Base-by-base conservation (phyloP, 1,140 invertebrate genomes). In the Monochamus saltuarius region DNA sequence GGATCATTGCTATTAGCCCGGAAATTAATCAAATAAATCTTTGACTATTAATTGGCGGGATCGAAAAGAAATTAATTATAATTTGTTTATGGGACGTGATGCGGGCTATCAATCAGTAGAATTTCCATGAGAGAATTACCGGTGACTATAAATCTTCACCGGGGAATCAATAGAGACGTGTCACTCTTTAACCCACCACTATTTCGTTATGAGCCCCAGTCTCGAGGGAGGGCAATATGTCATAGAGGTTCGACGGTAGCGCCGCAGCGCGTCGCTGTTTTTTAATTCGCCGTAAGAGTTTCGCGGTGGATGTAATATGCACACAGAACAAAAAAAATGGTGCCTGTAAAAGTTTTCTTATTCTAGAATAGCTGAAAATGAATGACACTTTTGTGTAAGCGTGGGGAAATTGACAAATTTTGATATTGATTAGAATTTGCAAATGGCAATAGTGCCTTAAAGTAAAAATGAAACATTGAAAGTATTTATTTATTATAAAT, bases 31-130 rank as follows among this genome's bases (percentile, higher is more conserved):
- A 47, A 47, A 47, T 47, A 19, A 47, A 29, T 29, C 45, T 47
- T 29, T 2, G 13, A 11, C 45, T 29, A 29, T 47, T 29, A 47
- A 17, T 47, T 47, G 45, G 11, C 17, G 19, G 43, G 43, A 54
- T 55, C 16, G 51, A 52, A 61, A 61, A 54, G 52, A 54, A 61
- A 61, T 61, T 55, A 56, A 61, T 55, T 61, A 61, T 61, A 61
- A 61, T 61, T 61, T 61, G 59, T 61, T 61, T 61, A 61, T 61
- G 43, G 59, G 39, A 47, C 46, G 36, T 14, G 59, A 40, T 56
- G 52, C 52, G 53, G 52, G 52, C 53, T 45, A 61, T 61, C 59
- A 61, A 61, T 61, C 59, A 61, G 51, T 47, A 14, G 22, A 47
- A 55, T 55, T 61, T 54, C 37, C 50, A 55, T 61, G 51, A 52